A percentile compares a stretch with the other conserved stretches of the same genome.
Evolutionary conservation across 2,888 invertebrate genomes (phyloP).

Genomic region (Hyles lineata): DNA sequence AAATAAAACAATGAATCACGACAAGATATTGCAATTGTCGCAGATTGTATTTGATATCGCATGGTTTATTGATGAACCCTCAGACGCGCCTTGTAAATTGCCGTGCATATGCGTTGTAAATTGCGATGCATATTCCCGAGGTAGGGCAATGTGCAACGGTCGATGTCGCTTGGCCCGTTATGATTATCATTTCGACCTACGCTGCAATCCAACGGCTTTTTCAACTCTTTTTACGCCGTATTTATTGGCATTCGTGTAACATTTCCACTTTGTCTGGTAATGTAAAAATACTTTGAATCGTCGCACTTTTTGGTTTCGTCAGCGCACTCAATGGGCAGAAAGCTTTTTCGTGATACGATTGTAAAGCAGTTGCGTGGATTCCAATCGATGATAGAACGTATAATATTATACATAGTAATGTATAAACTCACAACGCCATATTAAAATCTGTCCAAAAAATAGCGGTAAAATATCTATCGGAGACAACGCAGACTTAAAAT

Average conservation of each 20-base stretch:
- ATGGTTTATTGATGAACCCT: conserved; percentile 47
- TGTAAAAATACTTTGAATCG: conserved; percentile 8
- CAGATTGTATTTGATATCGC: conserved; percentile 44
- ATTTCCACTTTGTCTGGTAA: not conserved
- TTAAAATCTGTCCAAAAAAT: too few species aligned
- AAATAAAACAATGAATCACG: conserved; percentile 44
- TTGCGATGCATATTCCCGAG: conserved; percentile 48
- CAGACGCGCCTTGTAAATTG: conserved; percentile 46
- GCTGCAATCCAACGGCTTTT: conserved; percentile 23
- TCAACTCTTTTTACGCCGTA: conserved; percentile 25
- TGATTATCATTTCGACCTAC: conserved; percentile 33
- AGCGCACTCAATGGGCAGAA: too few species aligned
- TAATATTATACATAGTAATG: too few species aligned
- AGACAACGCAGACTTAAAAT: not conserved
- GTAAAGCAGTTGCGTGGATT: too few species aligned
- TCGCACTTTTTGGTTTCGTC: not conserved
- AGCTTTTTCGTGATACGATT: too few species aligned
- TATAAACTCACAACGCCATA: too few species aligned
- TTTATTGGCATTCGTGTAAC: conserved; percentile 26
- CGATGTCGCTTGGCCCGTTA: conserved; percentile 37
- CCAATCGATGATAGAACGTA: too few species aligned
- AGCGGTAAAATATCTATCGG: not conserved
- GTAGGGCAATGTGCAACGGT: conserved; percentile 42
- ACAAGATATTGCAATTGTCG: conserved; percentile 42
- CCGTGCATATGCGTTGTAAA: conserved; percentile 49